Evolutionary conservation across 2,888 invertebrate genomes (phyloP).

Genomic region (Tanypteryx hageni): DNA sequence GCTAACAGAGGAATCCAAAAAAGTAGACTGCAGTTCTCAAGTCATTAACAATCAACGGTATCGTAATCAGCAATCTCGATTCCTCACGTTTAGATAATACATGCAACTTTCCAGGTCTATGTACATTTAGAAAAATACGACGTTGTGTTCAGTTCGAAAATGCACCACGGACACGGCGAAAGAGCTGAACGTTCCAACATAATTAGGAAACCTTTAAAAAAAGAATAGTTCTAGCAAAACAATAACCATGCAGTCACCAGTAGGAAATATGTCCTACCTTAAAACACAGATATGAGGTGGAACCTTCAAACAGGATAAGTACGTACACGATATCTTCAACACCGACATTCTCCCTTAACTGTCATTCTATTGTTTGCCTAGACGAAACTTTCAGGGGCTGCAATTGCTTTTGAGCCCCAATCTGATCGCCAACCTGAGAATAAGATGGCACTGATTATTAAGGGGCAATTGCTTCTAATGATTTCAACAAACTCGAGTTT

Average conservation of each 20-base stretch:
- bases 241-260: conserved; percentile 58
- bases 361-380: conserved; percentile 51
- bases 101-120: conserved; percentile 38
- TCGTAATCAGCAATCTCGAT: not conserved
- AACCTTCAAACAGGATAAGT: conserved; percentile 45
- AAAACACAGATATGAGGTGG: conserved; percentile 33
- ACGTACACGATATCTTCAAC: conserved; percentile 57
- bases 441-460: conserved; percentile 43
- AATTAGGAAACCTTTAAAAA: not conserved
- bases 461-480: not conserved
- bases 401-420: conserved; percentile 58
- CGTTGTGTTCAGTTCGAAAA: not conserved
- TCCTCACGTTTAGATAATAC: conserved; percentile 26
- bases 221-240: conserved; percentile 32
- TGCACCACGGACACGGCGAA: conserved; percentile 29
- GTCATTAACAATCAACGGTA: not conserved
- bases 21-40: not conserved
- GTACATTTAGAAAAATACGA: conserved; percentile 14
- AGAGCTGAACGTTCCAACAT: not conserved
- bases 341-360: conserved; percentile 53
- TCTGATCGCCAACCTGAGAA: conserved; percentile 60
- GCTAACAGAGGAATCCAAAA: conserved; percentile 19
- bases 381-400: conserved; percentile 60
- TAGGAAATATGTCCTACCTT: conserved; percentile 44
- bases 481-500: not conserved